Evolutionary conservation across 2,888 invertebrate species (phyloP).

Genomic region (Apotomis capreana): DNA sequence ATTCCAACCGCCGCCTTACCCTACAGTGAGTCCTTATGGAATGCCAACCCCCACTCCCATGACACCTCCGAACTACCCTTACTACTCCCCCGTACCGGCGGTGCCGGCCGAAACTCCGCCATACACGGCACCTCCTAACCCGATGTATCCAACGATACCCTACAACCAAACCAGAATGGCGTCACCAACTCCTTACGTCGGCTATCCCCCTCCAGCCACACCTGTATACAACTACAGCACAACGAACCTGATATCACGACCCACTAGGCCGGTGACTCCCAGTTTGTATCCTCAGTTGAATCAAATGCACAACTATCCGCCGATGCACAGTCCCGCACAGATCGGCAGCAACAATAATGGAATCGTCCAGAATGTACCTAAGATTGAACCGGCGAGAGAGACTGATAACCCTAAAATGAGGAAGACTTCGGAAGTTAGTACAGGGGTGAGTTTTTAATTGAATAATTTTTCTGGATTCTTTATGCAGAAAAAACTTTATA

Average conservation of each 20-base stretch:
- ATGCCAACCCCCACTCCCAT: slow-evolving; percentile 62
- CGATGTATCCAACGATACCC: slow-evolving; percentile 64
- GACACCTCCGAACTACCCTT: slow-evolving; percentile 55
- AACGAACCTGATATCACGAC: slow-evolving; percentile 73
- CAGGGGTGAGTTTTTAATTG: slow-evolving; percentile 54
- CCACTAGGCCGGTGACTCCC: slow-evolving; percentile 58
- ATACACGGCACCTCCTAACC: slow-evolving; percentile 55
- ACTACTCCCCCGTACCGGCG: slow-evolving; percentile 53
- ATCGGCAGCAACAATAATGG: slow-evolving; percentile 49
- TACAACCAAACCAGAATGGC: slow-evolving; percentile 75
- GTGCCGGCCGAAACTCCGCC: slow-evolving; percentile 57
- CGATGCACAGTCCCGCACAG: slow-evolving; percentile 45
- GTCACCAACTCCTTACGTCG: slow-evolving; percentile 63
- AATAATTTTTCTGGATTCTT: neutral
- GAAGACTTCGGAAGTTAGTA: slow-evolving; percentile 69
- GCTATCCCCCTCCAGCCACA: slow-evolving; percentile 56
- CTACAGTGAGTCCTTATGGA: slow-evolving; percentile 63
- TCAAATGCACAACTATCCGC: slow-evolving; percentile 66
- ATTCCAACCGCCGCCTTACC: slow-evolving; percentile 66
- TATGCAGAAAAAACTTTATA: too few species aligned
- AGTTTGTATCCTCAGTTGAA: slow-evolving; percentile 66
- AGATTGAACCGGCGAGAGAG: slow-evolving; percentile 60
- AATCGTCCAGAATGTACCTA: slow-evolving; percentile 49
- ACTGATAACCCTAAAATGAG: slow-evolving; percentile 61
- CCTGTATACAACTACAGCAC: slow-evolving; percentile 70